A percentile compares a stretch with the other conserved stretches of the same genome.
Conservation (phyloP, 2,113 vertebrate genomes). For the Salvelinus alpinus region DNA sequence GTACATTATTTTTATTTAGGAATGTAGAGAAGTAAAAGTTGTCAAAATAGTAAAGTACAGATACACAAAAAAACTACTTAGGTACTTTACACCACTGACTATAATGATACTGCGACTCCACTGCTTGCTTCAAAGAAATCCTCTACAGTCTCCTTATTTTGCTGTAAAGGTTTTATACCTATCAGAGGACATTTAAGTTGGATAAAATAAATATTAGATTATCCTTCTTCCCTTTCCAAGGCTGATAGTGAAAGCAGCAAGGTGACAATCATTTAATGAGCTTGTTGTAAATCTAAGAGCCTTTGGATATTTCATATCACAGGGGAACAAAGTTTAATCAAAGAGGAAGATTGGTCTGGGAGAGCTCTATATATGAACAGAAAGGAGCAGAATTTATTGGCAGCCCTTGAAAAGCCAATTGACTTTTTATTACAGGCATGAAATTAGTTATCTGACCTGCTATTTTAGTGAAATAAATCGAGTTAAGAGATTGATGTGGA, state of each 20-base stretch:
- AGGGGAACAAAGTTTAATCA: constrained; percentile 69
- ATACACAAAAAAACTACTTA: too few relatives aligned
- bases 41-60: too few relatives aligned
- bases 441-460: constrained; percentile 66
- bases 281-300: constrained; percentile 63
- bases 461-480: constrained; percentile 61
- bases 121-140: constrained; percentile 45
- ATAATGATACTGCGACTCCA: neutral
- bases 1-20: too few relatives aligned
- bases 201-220: neutral
- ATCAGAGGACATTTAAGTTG: neutral
- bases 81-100: too few relatives aligned
- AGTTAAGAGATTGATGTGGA: constrained; percentile 61
- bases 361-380: constrained; percentile 42
- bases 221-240: neutral
- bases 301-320: constrained; percentile 61
- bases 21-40: too few relatives aligned
- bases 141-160: constrained; percentile 33
- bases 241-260: constrained; percentile 30
- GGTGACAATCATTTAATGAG: constrained; percentile 64
- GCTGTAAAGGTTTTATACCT: neutral
- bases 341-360: constrained; percentile 63
- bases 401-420: constrained; percentile 54
- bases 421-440: constrained; percentile 65
- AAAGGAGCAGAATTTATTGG: constrained; percentile 58